Evolutionary conservation across 1,140 invertebrate genomes (phyloP).

Genomic region (Dolichoris vasculosae): DNA sequence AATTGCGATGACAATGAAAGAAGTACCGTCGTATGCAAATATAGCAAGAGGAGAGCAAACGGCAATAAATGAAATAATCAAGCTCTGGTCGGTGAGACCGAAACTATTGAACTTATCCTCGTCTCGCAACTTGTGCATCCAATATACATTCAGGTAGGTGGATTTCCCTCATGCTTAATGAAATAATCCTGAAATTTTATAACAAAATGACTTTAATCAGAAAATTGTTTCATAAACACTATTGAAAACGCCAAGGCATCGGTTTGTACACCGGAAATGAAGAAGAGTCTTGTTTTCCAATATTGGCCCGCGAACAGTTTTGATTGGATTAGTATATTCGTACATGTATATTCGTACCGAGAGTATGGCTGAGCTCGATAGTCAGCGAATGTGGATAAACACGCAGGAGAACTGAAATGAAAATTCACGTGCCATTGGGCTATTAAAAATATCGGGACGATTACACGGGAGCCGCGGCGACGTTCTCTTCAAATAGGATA

Average conservation of each 20-base stretch:
- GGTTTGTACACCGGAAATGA: neutral
- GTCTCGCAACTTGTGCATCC: no score
- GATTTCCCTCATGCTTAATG: no score
- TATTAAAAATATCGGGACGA: conserved; percentile 55
- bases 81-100: neutral
- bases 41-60: neutral
- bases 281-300: neutral
- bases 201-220: no score
- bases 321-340: neutral
- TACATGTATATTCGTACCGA: neutral
- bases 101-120: neutral
- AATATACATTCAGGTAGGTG: no score
- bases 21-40: neutral
- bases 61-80: neutral
- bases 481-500: conserved; percentile 56
- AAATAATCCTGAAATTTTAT: no score
- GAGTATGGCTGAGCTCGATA: neutral
- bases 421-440: conserved; percentile 55
- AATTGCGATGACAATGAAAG: no score
- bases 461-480: conserved; percentile 33
- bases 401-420: conserved; percentile 28
- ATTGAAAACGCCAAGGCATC: no score
- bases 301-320: neutral
- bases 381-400: neutral
- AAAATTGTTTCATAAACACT: no score